Evolutionary conservation across 1,140 invertebrate genomes (phyloP).

Genomic region (Gonioctena quinquepunctata): DNA sequence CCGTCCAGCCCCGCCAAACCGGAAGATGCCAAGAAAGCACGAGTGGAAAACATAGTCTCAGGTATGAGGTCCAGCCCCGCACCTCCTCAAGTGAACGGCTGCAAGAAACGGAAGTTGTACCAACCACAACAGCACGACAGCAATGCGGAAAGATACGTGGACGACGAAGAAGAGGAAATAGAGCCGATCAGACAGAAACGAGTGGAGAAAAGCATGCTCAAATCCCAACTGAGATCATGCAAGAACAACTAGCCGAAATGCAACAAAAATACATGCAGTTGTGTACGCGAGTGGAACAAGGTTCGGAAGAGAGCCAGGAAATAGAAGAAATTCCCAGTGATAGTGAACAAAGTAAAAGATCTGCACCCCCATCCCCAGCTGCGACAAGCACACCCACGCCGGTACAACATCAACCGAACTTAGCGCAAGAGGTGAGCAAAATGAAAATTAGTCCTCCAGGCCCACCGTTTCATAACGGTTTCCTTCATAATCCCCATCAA

Average conservation of each 20-base stretch:
- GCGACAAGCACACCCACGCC: conserved; percentile 62
- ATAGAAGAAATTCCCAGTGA: conserved; percentile 74
- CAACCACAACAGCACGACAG: conserved; percentile 92
- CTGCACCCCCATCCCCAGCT: conserved; percentile 64
- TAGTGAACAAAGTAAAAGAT: conserved; percentile 63
- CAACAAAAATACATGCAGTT: conserved; percentile 88
- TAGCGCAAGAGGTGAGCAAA: conserved; percentile 72
- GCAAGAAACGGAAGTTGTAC: conserved; percentile 96
- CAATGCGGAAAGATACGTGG: conserved; percentile 72
- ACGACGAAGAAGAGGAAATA: conserved; percentile 75
- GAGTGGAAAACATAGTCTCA: conserved; percentile 93
- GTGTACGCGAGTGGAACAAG: conserved; percentile 81
- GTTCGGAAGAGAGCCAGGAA: conserved; percentile 69
- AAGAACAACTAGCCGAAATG: conserved; percentile 87
- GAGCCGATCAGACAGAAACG: conserved; percentile 80
- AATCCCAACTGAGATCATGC: conserved; percentile 84
- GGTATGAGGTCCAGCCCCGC: conserved; percentile 86
- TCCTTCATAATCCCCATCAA: conserved; percentile 62
- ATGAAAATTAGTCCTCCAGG: conserved; percentile 68
- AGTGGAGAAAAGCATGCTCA: conserved; percentile 81
- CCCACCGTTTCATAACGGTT: conserved; percentile 51
- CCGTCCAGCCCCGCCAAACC: conserved; percentile 63
- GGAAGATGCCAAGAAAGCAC: conserved; percentile 82
- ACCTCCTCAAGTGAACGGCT: conserved; percentile 78
- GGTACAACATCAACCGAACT: conserved; percentile 59